phyloP scores from a whole-genome alignment of 2,888 invertebrate species.

The Diaprepes abbreviatus region DNA sequence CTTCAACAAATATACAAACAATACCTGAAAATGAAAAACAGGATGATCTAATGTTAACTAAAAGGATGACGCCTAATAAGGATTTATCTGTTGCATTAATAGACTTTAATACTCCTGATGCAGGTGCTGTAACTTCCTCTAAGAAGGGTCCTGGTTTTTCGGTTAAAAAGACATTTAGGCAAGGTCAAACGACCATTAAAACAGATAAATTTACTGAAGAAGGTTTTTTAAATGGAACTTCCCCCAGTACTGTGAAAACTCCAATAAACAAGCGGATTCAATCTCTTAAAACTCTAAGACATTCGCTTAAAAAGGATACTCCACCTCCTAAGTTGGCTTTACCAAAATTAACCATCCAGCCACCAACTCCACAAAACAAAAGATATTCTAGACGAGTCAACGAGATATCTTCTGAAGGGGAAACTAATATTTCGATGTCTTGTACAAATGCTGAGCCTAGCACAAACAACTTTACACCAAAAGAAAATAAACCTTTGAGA shows the following conservation, averaged over 20 bases:
- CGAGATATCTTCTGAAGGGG: neutral
- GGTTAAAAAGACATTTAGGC: neutral
- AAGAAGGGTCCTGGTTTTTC: neutral
- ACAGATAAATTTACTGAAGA: too few species aligned
- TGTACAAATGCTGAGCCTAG: neutral
- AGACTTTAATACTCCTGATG: neutral
- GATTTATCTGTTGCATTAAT: neutral
- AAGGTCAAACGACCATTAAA: neutral
- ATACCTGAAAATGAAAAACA: neutral
- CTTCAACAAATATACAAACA: neutral
- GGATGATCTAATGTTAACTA: neutral
- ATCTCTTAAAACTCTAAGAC: neutral
- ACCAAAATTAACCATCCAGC: neutral
- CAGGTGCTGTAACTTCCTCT: neutral
- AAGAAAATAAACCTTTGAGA: neutral
- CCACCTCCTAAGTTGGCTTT: neutral
- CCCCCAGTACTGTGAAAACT: neutral
- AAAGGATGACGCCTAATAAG: neutral
- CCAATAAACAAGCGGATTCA: neutral
- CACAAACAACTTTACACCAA: neutral
- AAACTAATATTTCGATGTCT: neutral
- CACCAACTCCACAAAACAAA: neutral
- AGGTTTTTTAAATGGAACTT: neutral
- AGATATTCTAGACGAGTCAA: too few species aligned
- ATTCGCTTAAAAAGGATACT: slow-evolving; percentile 12